Evolutionary conservation across 2,888 invertebrate genomes (phyloP).

Genomic region (Polietes domitor): DNA sequence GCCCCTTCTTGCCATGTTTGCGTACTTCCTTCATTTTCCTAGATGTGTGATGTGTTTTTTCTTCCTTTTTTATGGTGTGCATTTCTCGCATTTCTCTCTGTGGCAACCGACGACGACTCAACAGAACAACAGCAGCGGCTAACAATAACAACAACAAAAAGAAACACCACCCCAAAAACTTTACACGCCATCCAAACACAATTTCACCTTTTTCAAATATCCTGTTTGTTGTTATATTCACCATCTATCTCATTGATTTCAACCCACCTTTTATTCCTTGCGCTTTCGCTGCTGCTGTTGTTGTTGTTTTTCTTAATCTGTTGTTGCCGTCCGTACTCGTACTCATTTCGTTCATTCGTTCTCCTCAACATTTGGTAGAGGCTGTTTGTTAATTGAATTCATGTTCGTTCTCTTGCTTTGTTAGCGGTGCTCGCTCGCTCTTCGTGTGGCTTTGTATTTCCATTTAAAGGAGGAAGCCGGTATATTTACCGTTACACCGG

Average conservation of each 20-base stretch:
- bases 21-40: background rate
- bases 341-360: no score
- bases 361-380: background rate
- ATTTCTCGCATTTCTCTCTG: background rate
- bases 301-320: no score
- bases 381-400: background rate
- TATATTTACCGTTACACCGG: conserved; percentile 62
- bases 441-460: conserved; percentile 21
- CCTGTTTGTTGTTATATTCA: conserved; percentile 40
- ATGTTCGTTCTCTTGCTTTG: background rate
- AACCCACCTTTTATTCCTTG: conserved; percentile 36
- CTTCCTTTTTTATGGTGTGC: conserved; percentile 11
- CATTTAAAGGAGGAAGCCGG: conserved; percentile 57
- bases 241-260: conserved; percentile 51
- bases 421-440: background rate
- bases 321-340: no score
- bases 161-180: conserved; percentile 27
- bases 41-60: conserved; percentile 7
- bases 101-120: background rate
- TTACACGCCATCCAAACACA: background rate
- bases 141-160: background rate
- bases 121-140: conserved; percentile 4
- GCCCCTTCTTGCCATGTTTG: background rate
- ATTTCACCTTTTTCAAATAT: conserved; percentile 58
- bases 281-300: background rate